Evolutionary conservation across 1,140 invertebrate genomes (phyloP).

Genomic region (Drosophila mauritiana): DNA sequence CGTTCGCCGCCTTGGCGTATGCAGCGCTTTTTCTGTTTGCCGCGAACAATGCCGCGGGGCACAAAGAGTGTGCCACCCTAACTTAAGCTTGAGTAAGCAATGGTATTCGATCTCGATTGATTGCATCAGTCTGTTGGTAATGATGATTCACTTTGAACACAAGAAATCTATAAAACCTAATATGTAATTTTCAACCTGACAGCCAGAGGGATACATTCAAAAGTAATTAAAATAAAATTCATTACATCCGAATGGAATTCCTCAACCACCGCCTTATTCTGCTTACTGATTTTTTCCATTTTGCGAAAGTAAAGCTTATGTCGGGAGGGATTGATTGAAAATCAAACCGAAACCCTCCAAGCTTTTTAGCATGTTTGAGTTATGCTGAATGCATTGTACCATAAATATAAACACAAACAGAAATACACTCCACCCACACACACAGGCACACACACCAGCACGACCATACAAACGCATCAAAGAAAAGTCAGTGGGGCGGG

Average conservation of each 20-base stretch:
- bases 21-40: conserved; percentile 57
- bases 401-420: conserved; percentile 70
- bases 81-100: conserved; percentile 7
- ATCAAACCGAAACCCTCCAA: conserved; percentile 73
- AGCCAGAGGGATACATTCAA: too few species aligned
- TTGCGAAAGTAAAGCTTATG: not conserved
- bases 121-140: not conserved
- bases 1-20: conserved; percentile 66
- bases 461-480: conserved; percentile 43
- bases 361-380: conserved; percentile 75
- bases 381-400: conserved; percentile 75
- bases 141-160: not conserved
- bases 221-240: not conserved
- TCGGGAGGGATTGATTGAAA: conserved; percentile 65
- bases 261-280: not conserved
- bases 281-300: not conserved
- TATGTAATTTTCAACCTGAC: not conserved
- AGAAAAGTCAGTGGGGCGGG: conserved; percentile 41
- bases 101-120: conserved; percentile 32
- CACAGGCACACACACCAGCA: conserved; percentile 12
- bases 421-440: conserved; percentile 16
- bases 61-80: conserved; percentile 19
- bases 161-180: not conserved
- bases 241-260: not conserved
- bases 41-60: conserved; percentile 41